Conservation (phyloP, 2,113 vertebrate species). For the Phaethon lepturus region DNA sequence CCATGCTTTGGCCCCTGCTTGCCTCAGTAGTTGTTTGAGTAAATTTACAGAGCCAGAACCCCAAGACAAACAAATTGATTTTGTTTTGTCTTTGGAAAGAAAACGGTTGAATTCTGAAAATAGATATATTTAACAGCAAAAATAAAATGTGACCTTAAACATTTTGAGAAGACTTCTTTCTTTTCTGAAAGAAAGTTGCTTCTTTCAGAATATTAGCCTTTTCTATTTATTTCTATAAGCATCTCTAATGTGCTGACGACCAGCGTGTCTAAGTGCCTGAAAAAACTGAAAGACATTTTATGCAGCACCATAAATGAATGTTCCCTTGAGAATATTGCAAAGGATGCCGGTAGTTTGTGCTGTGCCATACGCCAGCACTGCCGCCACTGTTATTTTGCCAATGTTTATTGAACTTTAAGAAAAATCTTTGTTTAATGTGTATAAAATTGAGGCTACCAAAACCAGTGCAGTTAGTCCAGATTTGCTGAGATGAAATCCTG, state of each 20-base stretch:
- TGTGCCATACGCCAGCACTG: neutral
- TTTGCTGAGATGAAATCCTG: neutral
- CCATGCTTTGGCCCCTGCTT: neutral
- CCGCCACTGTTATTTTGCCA: neutral
- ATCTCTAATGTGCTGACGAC: neutral
- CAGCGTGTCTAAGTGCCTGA: neutral
- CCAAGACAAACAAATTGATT: neutral
- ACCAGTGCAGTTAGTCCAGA: neutral
- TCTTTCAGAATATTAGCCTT: neutral
- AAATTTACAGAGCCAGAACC: neutral
- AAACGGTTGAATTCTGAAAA: neutral
- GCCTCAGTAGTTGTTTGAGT: neutral
- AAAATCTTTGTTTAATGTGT: neutral
- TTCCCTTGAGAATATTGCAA: neutral
- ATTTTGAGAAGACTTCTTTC: neutral
- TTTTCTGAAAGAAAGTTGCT: neutral
- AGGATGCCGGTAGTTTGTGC: neutral
- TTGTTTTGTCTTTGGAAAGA: constrained; percentile 12
- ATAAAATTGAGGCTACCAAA: neutral
- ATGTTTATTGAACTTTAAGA: neutral
- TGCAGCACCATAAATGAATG: neutral
- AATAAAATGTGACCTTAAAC: constrained; percentile 24
- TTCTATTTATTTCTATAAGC: neutral
- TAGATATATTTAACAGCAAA: neutral
- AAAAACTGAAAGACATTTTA: neutral